These are phyloP conservation scores for Hippocampus abdominalis DNA, from an alignment of 2,113 vertebrate species.

Conservation along the genomic window DNA sequence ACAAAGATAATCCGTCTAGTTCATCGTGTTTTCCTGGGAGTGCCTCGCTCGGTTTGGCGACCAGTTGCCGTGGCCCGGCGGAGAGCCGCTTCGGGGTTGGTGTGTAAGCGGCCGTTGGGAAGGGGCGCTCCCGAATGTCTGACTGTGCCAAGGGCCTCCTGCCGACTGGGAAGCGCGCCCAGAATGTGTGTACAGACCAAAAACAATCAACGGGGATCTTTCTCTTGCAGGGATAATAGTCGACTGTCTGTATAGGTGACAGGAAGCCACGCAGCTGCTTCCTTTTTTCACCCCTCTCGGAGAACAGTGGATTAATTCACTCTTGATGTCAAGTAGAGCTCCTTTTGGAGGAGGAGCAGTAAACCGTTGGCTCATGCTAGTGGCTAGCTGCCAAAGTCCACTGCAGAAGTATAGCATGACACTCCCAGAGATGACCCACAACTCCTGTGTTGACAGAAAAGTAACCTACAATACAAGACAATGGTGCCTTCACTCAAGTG, in stretches of 20 bases:
- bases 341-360: conserved; percentile 11
- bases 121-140: conserved; percentile 25
- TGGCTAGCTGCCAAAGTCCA: conserved; percentile 12
- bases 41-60: conserved; percentile 34
- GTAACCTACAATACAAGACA: background rate
- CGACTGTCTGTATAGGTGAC: conserved; percentile 41
- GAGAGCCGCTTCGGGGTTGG: conserved; percentile 45
- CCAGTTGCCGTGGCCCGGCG: conserved; percentile 25
- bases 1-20: conserved; percentile 73
- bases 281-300: conserved; percentile 11
- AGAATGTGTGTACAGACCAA: conserved; percentile 55
- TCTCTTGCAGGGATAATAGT: conserved; percentile 24
- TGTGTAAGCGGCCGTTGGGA: conserved; percentile 50
- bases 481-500: too few relatives aligned
- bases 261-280: conserved; percentile 22
- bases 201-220: conserved; percentile 49
- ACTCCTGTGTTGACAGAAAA: background rate
- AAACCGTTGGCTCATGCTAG: conserved; percentile 15
- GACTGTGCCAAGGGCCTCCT: conserved; percentile 50
- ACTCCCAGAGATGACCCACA: too few relatives aligned
- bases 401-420: conserved; percentile 8
- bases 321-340: conserved; percentile 26
- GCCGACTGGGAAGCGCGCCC: conserved; percentile 56
- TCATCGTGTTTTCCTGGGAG: conserved; percentile 53
- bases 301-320: conserved; percentile 34